phyloP scores from a whole-genome alignment of 2,113 vertebrate species.

The Triplophysa dalaica region DNA sequence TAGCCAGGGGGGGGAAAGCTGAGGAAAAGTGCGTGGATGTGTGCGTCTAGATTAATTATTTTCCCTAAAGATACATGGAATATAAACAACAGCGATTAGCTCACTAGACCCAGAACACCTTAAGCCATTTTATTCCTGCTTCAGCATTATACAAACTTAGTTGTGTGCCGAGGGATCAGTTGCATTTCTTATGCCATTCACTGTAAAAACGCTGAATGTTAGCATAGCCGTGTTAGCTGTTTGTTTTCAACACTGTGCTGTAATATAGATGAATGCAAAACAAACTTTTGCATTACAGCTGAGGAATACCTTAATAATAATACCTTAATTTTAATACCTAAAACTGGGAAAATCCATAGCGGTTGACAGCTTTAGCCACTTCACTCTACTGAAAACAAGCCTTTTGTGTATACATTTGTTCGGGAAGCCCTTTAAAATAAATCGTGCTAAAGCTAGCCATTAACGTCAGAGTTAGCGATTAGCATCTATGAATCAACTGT shows the following conservation, averaged over 20 bases:
- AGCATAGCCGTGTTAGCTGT: neutral
- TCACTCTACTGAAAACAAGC: slow-evolving; percentile 40
- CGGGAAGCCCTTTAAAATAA: slow-evolving; percentile 55
- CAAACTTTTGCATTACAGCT: too few relatives aligned
- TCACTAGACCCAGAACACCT: slow-evolving; percentile 58
- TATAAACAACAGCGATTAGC: slow-evolving; percentile 69
- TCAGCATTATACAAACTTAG: slow-evolving; percentile 5
- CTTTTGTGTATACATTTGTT: slow-evolving; percentile 49
- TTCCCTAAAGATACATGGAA: slow-evolving; percentile 54
- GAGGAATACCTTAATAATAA: too few relatives aligned
- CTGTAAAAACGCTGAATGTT: neutral
- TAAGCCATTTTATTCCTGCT: slow-evolving; percentile 38
- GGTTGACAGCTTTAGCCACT: slow-evolving; percentile 52
- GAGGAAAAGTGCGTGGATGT: slow-evolving; percentile 24
- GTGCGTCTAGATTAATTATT: slow-evolving; percentile 56
- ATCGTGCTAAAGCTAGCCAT: slow-evolving; percentile 52
- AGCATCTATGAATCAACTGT: slow-evolving; percentile 53
- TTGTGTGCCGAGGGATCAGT: neutral
- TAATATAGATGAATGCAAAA: too few relatives aligned
- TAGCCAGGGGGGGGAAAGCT: slow-evolving; percentile 23
- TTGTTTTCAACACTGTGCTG: neutral
- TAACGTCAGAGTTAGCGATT: slow-evolving; percentile 50
- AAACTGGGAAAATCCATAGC: slow-evolving; percentile 50
- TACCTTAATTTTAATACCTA: too few relatives aligned
- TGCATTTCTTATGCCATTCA: neutral